These are phyloP conservation scores for Belgica antarctica DNA, from an alignment of 2,888 invertebrate genomes.

Conservation along the genomic window DNA sequence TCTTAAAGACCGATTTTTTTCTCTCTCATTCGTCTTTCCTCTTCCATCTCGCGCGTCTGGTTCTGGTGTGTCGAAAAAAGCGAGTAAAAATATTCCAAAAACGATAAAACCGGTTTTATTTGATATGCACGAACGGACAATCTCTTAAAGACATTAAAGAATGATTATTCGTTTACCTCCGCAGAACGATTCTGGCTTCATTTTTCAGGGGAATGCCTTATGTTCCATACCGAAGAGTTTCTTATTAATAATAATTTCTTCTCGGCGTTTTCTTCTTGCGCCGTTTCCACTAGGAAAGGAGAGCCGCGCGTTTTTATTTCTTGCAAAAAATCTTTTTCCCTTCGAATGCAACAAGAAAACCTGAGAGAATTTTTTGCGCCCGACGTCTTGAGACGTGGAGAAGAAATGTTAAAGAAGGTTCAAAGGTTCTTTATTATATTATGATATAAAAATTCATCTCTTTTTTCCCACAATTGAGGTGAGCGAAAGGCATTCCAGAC, in stretches of 20 bases:
- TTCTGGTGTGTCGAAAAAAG: conserved; percentile 21
- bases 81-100: not conserved
- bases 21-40: not conserved
- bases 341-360: not conserved
- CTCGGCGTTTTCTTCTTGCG: not conserved
- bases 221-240: not conserved
- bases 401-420: conserved; percentile 7
- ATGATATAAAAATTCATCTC: conserved; percentile 29
- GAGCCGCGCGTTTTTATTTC: conserved; percentile 13
- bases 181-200: not conserved
- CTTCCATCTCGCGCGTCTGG: conserved; percentile 9
- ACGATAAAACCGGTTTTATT: conserved; percentile 24
- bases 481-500: conserved; percentile 21
- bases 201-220: conserved; percentile 11
- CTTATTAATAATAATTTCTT: conserved; percentile 7
- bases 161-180: conserved; percentile 33
- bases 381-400: not conserved
- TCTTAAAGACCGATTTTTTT: too few relatives aligned
- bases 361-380: conserved; percentile 7
- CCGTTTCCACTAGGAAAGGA: not conserved
- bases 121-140: conserved; percentile 34
- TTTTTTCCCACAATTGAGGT: conserved; percentile 29
- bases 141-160: conserved; percentile 32
- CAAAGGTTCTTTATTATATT: conserved; percentile 37
- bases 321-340: not conserved